Percentiles rank a stretch among this genome's conserved stretches.
phyloP scores from a whole-genome alignment of 2,797 vertebrate species.

The Avahi laniger region DNA sequence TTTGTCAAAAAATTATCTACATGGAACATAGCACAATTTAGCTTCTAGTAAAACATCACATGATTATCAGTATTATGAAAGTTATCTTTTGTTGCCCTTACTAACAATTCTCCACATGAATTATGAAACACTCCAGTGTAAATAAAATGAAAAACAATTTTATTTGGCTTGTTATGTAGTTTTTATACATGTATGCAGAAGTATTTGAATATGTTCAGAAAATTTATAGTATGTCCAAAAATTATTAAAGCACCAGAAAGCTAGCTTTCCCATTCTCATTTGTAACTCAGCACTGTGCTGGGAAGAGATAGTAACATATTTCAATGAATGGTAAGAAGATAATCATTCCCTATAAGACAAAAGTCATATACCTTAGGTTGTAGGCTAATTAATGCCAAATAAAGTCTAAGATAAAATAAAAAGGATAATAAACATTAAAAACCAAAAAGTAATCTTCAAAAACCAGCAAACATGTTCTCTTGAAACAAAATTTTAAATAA shows the following conservation, averaged over 20 bases:
- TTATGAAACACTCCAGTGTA: background rate
- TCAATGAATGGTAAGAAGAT: background rate
- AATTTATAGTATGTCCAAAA: background rate
- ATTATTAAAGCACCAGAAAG: conserved; percentile 15
- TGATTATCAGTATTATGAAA: background rate
- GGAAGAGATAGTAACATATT: background rate
- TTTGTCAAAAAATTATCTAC: conserved; percentile 1
- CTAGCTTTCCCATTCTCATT: background rate
- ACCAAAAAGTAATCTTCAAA: background rate
- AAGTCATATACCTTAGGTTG: background rate
- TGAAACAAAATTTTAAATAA: conserved; percentile 50
- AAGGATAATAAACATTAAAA: conserved; percentile 13
- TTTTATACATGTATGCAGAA: background rate
- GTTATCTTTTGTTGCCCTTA: background rate
- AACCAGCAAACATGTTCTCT: background rate
- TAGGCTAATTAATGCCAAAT: background rate
- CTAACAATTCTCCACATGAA: conserved; percentile 20
- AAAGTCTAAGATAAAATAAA: background rate
- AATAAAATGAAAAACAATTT: conserved; percentile 4
- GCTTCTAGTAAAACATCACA: background rate
- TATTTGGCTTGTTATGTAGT: background rate
- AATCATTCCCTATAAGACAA: background rate
- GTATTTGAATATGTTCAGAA: background rate
- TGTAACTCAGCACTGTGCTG: background rate
- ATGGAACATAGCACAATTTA: background rate